Conservation (phyloP, 2,888 invertebrate genomes). For the Chymomyza procnemis region DNA sequence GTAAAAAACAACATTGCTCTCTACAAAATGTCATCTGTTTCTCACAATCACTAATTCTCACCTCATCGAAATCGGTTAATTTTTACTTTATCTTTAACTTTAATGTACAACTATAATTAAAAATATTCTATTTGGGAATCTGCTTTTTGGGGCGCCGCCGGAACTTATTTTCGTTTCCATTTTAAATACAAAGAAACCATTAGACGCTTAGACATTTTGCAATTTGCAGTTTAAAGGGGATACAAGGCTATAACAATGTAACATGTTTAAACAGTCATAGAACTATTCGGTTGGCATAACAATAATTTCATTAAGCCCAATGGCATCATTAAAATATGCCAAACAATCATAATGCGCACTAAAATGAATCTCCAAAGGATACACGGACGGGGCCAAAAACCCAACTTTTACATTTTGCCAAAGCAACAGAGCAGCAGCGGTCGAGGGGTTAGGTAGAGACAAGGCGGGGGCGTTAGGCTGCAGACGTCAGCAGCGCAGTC, state of each 20-base stretch:
- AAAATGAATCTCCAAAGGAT: conserved; percentile 32
- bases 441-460: not conserved
- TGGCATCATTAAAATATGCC: conserved; percentile 72
- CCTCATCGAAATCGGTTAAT: too few species aligned
- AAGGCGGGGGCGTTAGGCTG: not conserved
- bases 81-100: too few species aligned
- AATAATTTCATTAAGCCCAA: conserved; percentile 73
- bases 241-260: not conserved
- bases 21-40: too few species aligned
- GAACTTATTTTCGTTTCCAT: too few species aligned
- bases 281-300: conserved; percentile 41
- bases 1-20: too few species aligned
- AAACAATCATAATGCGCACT: conserved; percentile 64
- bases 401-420: conserved; percentile 5
- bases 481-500: conserved; percentile 5
- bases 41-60: too few species aligned
- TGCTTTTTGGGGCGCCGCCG: too few species aligned
- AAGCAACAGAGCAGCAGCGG: not conserved
- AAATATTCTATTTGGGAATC: too few species aligned
- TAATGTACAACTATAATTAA: too few species aligned
- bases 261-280: conserved; percentile 46
- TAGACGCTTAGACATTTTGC: too few species aligned
- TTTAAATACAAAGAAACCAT: too few species aligned
- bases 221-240: too few species aligned
- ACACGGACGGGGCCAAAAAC: conserved; percentile 22